Conservation (phyloP, 2,113 vertebrate genomes). For the Papio anubis region DNA sequence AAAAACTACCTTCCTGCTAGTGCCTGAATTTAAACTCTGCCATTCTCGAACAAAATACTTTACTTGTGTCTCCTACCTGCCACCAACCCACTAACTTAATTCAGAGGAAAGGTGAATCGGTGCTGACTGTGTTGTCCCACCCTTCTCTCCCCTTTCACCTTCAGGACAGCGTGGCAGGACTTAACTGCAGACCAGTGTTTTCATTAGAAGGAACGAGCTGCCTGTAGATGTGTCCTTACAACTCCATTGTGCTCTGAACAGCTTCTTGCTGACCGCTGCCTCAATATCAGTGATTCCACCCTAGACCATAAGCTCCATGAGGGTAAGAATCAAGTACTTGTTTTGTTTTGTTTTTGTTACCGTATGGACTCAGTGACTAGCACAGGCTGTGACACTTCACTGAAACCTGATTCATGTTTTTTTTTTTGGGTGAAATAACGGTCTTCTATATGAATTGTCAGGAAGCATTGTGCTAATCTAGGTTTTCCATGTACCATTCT, state of each 20-base stretch:
- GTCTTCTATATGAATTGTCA: neutral
- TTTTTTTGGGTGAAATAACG: neutral
- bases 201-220: neutral
- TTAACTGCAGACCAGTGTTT: neutral
- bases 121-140: neutral
- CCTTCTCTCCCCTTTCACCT: neutral
- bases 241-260: neutral
- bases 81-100: conserved; percentile 45
- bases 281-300: neutral
- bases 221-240: neutral
- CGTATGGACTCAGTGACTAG: neutral
- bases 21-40: conserved; percentile 35
- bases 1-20: conserved; percentile 43
- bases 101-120: conserved; percentile 2
- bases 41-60: conserved; percentile 7
- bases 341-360: neutral
- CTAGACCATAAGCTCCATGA: neutral
- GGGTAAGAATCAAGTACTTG: neutral
- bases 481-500: neutral
- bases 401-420: neutral
- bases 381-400: neutral
- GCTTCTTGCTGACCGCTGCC: neutral
- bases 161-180: neutral
- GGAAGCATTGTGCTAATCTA: neutral
- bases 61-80: neutral